Percentiles rank a stretch among this genome's conserved stretches.
Evolutionary conservation across 2,888 invertebrate species (phyloP).

Genomic region (Campopleginae sp.): DNA sequence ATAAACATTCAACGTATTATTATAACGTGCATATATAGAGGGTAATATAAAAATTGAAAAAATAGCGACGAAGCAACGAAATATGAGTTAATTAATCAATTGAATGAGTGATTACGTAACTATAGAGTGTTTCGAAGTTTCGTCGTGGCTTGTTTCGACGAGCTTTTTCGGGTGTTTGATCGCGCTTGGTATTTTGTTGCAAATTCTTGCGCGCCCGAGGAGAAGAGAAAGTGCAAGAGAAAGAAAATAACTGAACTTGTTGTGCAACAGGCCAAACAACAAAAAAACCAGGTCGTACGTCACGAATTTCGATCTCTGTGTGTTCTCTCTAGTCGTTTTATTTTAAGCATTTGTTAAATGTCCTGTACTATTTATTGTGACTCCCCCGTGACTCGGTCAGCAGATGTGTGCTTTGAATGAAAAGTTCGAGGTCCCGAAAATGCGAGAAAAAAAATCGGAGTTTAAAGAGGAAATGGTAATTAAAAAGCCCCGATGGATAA

Average conservation of each 20-base stretch:
- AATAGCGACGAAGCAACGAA: slow-evolving; percentile 23
- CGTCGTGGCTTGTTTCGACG: slow-evolving; percentile 11
- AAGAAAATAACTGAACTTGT: slow-evolving; percentile 13
- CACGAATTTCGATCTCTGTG: slow-evolving; percentile 13
- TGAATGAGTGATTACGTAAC: neutral
- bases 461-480: neutral
- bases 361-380: neutral
- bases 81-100: neutral
- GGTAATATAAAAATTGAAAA: slow-evolving; percentile 31
- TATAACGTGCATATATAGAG: slow-evolving; percentile 65
- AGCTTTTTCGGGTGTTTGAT: slow-evolving; percentile 47
- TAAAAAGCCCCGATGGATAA: neutral
- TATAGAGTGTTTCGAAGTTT: neutral
- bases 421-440: neutral
- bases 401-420: neutral
- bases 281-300: slow-evolving; percentile 42
- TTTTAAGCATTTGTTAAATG: slow-evolving; percentile 39
- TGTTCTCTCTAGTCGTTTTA: slow-evolving; percentile 37
- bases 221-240: slow-evolving; percentile 47
- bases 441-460: neutral
- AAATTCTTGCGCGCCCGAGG: slow-evolving; percentile 14
- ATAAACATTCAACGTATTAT: slow-evolving; percentile 44
- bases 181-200: slow-evolving; percentile 53
- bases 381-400: slow-evolving; percentile 19
- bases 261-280: slow-evolving; percentile 53